Conservation (phyloP, 2,113 vertebrate species). For the western clawed frog (Xenopus tropicalis) region DNA sequence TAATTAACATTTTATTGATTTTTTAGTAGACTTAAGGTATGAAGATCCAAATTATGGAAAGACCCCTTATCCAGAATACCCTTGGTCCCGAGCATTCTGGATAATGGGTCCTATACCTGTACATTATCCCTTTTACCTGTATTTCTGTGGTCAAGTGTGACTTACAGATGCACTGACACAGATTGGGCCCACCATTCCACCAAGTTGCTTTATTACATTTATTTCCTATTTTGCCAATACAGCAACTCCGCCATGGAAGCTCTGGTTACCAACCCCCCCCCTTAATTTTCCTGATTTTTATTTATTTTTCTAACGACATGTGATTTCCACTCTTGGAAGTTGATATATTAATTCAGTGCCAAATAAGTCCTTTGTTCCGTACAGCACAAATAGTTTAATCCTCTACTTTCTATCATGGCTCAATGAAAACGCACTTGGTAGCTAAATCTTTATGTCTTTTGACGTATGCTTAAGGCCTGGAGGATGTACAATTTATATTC, state of each 20-base stretch:
- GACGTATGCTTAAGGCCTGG: conserved; percentile 11
- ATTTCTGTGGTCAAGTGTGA: too few species aligned
- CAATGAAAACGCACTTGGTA: conserved; percentile 12
- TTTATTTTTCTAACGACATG: neutral
- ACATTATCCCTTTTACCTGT: too few species aligned
- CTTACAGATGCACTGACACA: too few species aligned
- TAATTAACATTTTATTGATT: too few species aligned
- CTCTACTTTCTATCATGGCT: neutral
- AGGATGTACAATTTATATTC: conserved; percentile 18
- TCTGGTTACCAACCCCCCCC: too few species aligned
- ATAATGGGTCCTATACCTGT: too few species aligned
- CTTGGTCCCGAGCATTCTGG: too few species aligned
- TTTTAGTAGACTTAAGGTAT: too few species aligned
- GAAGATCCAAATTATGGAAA: too few species aligned
- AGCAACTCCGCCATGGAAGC: neutral
- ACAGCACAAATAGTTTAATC: neutral
- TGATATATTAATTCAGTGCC: neutral
- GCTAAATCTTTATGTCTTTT: conserved; percentile 26
- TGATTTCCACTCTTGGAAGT: neutral
- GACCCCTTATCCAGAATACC: too few species aligned
- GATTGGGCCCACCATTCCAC: too few species aligned
- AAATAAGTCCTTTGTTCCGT: conserved; percentile 2
- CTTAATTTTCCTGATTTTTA: neutral
- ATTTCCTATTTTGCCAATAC: neutral
- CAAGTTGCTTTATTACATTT: neutral